A percentile compares a stretch with the other conserved stretches of the same genome.
These are phyloP conservation scores for Aphidius ervi DNA, from an alignment of 1,140 invertebrate species.

Conservation along the genomic window DNA sequence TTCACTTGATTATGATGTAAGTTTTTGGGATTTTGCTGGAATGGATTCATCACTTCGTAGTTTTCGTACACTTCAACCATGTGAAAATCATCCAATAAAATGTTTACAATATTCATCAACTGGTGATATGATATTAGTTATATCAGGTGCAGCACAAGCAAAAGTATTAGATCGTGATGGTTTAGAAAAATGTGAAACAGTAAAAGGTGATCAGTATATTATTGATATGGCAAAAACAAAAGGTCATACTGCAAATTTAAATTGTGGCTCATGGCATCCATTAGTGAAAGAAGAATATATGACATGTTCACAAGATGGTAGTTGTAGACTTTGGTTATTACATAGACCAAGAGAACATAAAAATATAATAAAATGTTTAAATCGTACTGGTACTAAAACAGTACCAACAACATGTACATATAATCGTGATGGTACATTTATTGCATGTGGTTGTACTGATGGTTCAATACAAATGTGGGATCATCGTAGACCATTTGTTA, in stretches of 20 bases:
- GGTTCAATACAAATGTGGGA: constrained; percentile 99
- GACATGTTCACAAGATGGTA: constrained; percentile 75
- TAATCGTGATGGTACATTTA: constrained; percentile 81
- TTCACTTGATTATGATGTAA: constrained; percentile 91
- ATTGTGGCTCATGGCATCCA: constrained; percentile 92
- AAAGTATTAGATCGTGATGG: constrained; percentile 96
- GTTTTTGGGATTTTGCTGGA: constrained; percentile 97
- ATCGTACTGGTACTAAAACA: constrained; percentile 83
- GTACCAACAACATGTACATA: constrained; percentile 81
- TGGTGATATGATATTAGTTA: constrained; percentile 89
- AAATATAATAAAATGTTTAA: constrained; percentile 80
- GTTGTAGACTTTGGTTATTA: constrained; percentile 2
- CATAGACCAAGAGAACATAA: constrained; percentile 5
- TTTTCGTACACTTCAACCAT: constrained; percentile 88
- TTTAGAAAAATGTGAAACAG: constrained; percentile 91
- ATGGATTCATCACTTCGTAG: constrained; percentile 90
- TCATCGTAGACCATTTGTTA: constrained; percentile 77
- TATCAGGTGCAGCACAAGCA: constrained; percentile 87
- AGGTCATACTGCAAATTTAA: constrained; percentile 91
- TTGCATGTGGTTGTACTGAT: constrained; percentile 89
- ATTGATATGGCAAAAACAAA: constrained; percentile 91
- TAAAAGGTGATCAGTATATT: constrained; percentile 96
- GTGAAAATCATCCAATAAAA: constrained; percentile 93
- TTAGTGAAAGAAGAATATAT: constrained; percentile 88
- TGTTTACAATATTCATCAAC: constrained; percentile 87